Evolutionary conservation across 2,888 invertebrate species (phyloP).

Genomic region (Hipparchia sbordonii): DNA sequence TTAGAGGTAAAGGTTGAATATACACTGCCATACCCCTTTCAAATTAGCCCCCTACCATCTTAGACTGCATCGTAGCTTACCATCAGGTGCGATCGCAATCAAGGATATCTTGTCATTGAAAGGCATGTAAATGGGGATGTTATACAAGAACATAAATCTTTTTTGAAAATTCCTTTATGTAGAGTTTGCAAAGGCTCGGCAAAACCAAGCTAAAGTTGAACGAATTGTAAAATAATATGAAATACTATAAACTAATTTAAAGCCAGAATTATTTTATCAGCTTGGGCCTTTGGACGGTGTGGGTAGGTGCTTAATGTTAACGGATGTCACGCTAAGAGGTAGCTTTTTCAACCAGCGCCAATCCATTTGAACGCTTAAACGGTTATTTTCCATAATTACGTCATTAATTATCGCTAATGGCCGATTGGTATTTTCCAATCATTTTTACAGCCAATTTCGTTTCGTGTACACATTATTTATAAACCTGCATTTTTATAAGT

Average conservation of each 20-base stretch:
- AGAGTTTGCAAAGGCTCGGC: no score
- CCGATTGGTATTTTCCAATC: slow-evolving; percentile 23
- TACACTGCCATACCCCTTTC: no score
- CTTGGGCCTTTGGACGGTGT: neutral
- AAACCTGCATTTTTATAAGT: neutral
- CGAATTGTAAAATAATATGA: no score
- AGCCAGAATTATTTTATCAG: neutral
- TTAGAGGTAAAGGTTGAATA: no score
- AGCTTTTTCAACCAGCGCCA: slow-evolving; percentile 26
- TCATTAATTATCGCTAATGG: slow-evolving; percentile 34
- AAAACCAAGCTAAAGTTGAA: no score
- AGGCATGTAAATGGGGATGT: no score
- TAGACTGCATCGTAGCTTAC: no score
- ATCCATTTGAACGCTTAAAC: slow-evolving; percentile 27
- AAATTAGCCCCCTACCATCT: no score
- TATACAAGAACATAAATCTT: no score
- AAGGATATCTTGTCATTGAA: no score
- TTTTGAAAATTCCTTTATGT: no score
- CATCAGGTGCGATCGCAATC: no score
- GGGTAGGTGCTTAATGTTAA: neutral
- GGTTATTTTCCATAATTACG: slow-evolving; percentile 36
- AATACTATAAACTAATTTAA: neutral
- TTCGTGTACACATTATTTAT: slow-evolving; percentile 22
- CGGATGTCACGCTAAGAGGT: slow-evolving; percentile 12
- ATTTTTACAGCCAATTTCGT: slow-evolving; percentile 28